These are phyloP conservation scores for Corticium candelabrum DNA, from an alignment of 37 sponge, comb jelly and placozoan genomes.

Conservation along the genomic window DNA sequence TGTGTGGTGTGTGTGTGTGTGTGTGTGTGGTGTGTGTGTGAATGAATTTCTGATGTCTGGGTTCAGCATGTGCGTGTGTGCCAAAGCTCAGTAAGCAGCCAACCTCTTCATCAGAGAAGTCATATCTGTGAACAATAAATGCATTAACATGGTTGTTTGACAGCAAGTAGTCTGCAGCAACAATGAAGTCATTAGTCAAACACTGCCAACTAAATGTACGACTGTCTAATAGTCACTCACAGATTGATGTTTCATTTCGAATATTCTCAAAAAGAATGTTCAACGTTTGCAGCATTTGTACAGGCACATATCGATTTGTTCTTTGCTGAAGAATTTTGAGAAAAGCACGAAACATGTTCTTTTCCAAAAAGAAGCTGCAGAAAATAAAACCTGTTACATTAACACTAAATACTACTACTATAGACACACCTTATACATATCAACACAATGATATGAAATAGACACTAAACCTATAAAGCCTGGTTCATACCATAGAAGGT, in stretches of 20 bases:
- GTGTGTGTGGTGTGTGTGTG: no score
- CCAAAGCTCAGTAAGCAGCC: no score
- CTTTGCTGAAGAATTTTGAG: constrained; percentile 68
- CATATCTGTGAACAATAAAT: constrained; percentile 84
- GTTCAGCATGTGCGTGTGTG: no score
- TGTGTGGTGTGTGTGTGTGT: no score
- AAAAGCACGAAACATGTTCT: constrained; percentile 90
- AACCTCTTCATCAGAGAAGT: constrained; percentile 94
- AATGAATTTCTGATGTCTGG: no score
- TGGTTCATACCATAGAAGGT: no score
- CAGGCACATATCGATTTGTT: constrained; percentile 54
- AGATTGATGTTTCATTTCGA: constrained; percentile 88
- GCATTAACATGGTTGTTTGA: constrained; percentile 98
- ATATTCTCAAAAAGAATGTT: constrained; percentile 98
- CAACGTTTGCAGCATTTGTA: constrained; percentile 94
- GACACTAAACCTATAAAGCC: no score
- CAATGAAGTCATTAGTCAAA: no score
- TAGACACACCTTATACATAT: no score
- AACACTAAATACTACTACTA: not conserved
- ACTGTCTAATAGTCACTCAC: constrained; percentile 55
- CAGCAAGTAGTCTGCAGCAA: constrained; percentile 75
- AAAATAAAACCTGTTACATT: not conserved
- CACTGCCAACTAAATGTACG: not conserved
- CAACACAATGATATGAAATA: no score
- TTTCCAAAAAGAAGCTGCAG: constrained; percentile 89